A percentile compares a stretch with the other conserved stretches of the same genome.
These are phyloP conservation scores for Agonopterix heracliana DNA, from an alignment of 2,888 invertebrate species.

Conservation along the genomic window DNA sequence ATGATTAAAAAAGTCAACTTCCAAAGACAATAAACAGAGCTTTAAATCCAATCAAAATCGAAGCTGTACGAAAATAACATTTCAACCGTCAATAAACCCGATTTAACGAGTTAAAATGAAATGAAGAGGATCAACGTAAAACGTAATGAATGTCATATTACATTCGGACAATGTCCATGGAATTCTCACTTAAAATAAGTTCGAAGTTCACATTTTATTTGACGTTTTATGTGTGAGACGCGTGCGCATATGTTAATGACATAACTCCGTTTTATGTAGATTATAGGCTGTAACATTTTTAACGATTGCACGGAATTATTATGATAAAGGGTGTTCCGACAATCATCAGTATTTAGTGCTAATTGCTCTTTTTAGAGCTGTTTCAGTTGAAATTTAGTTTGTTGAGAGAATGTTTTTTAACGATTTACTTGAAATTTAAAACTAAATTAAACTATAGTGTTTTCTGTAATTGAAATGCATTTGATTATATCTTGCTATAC, in stretches of 20 bases:
- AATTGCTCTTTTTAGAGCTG: slow-evolving; percentile 51
- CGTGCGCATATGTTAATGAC: slow-evolving; percentile 58
- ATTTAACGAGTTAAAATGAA: slow-evolving; percentile 30
- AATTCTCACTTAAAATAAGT: slow-evolving; percentile 8
- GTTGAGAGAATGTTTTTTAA: not conserved
- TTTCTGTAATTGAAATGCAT: too few species aligned
- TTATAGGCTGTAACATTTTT: slow-evolving; percentile 43
- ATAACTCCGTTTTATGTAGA: slow-evolving; percentile 30
- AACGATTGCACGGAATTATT: slow-evolving; percentile 35
- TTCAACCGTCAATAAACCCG: slow-evolving; percentile 48
- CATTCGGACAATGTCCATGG: not conserved
- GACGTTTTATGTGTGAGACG: slow-evolving; percentile 36
- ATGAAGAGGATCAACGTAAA: slow-evolving; percentile 12
- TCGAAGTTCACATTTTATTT: slow-evolving; percentile 24
- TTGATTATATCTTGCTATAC: too few species aligned
- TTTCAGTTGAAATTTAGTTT: slow-evolving; percentile 25
- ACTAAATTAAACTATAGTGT: too few species aligned
- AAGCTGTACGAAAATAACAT: slow-evolving; percentile 27
- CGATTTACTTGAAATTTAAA: not conserved
- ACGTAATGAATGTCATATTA: slow-evolving; percentile 1
- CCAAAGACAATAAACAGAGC: slow-evolving; percentile 17
- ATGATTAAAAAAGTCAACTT: slow-evolving; percentile 1
- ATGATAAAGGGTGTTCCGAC: slow-evolving; percentile 45
- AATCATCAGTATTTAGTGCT: slow-evolving; percentile 57
- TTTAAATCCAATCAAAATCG: slow-evolving; percentile 21